Conservation (phyloP, 1,140 invertebrate species). For the Leguminivora glycinivorella region DNA sequence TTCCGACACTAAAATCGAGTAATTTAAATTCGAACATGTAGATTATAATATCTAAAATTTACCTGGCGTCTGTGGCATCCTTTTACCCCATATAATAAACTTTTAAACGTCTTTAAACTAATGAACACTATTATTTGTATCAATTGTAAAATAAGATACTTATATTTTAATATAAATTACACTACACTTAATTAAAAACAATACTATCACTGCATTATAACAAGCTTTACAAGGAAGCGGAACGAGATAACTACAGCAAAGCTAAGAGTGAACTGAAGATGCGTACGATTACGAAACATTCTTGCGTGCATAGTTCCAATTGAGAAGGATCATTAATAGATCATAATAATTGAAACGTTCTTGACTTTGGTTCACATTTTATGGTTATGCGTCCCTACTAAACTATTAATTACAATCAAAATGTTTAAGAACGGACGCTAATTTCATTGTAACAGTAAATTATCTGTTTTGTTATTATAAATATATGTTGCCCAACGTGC, state of each 20-base stretch:
- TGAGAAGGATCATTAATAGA: conserved; percentile 2
- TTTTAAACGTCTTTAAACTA: neutral
- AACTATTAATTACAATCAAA: neutral
- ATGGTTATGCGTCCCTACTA: neutral
- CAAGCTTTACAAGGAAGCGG: neutral
- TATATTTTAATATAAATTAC: neutral
- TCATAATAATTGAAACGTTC: neutral
- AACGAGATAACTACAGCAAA: neutral
- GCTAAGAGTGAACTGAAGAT: neutral
- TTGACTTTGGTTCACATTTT: neutral
- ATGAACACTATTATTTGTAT: neutral
- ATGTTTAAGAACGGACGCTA: too few relatives aligned
- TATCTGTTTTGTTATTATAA: too few relatives aligned
- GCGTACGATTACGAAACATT: neutral
- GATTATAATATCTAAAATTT: too few relatives aligned
- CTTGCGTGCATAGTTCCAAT: neutral
- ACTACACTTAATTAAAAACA: neutral
- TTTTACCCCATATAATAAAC: neutral
- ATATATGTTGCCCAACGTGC: too few relatives aligned
- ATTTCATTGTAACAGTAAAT: too few relatives aligned
- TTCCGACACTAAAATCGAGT: too few relatives aligned
- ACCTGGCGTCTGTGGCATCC: neutral
- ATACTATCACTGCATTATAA: neutral
- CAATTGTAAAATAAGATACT: too few relatives aligned
- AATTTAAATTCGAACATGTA: too few relatives aligned